Conservation (phyloP, 2,113 vertebrate genomes). For the Bubalus kerabau region DNA sequence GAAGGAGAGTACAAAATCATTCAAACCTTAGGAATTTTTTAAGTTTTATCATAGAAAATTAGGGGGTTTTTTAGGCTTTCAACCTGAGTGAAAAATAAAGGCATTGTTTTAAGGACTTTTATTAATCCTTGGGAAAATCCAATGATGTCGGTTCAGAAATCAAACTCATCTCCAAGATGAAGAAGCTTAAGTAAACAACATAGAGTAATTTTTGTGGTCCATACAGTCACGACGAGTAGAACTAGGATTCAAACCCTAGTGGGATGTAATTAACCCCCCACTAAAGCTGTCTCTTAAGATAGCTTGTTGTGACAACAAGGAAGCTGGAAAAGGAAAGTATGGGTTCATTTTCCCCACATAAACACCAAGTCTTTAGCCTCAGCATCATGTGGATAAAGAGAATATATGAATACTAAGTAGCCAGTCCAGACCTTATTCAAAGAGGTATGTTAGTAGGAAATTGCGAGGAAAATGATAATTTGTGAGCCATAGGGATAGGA, state of each 20-base stretch:
- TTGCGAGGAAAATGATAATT: background rate
- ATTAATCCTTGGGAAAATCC: background rate
- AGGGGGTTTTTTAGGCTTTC: background rate
- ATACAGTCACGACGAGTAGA: background rate
- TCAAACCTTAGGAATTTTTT: background rate
- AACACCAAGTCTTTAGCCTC: background rate
- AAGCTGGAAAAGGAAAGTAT: background rate
- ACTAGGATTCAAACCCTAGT: background rate
- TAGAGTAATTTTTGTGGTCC: background rate
- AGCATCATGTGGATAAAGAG: background rate
- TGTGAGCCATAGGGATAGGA: background rate
- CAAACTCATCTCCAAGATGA: background rate
- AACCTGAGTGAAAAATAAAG: background rate
- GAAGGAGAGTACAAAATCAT: background rate
- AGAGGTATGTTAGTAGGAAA: background rate
- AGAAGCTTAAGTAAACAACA: background rate
- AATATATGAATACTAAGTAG: background rate
- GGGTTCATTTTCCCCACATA: background rate
- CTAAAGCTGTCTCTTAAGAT: background rate
- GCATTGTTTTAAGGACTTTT: background rate
- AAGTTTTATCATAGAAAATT: slow-evolving; percentile 22
- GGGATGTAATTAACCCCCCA: background rate
- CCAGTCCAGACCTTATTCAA: background rate
- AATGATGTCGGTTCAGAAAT: background rate
- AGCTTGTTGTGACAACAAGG: background rate